Conservation (phyloP, 2,888 invertebrate species). For the Parnassius mnemosyne region DNA sequence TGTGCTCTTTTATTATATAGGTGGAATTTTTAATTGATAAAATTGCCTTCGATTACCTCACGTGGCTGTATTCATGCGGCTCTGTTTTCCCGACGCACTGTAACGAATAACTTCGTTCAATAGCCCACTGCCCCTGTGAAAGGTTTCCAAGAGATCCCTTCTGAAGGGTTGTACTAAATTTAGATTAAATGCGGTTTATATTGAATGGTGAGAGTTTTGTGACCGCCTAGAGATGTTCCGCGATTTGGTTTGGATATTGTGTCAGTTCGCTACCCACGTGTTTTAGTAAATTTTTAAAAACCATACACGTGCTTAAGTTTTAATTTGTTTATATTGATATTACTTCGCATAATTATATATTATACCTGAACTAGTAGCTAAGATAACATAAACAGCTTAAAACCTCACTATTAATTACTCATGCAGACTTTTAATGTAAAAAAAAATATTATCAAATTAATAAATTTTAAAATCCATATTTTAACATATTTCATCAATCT, state of each 20-base stretch:
- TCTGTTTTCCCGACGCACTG: constrained; percentile 57
- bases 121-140: constrained; percentile 80
- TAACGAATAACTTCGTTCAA: constrained; percentile 76
- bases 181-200: constrained; percentile 29
- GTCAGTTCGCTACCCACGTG: constrained; percentile 17
- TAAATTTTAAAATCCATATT: too few relatives aligned
- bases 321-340: background rate
- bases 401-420: too few relatives aligned
- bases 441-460: too few relatives aligned
- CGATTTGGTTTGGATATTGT: constrained; percentile 19
- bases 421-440: too few relatives aligned
- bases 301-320: constrained; percentile 9
- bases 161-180: constrained; percentile 69
- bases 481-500: too few relatives aligned
- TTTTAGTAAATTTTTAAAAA: constrained; percentile 6
- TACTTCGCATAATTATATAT: too few relatives aligned
- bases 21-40: constrained; percentile 45
- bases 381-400: too few relatives aligned
- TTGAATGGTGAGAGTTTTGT: constrained; percentile 14
- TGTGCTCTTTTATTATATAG: constrained; percentile 6
- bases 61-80: constrained; percentile 63
- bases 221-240: constrained; percentile 17
- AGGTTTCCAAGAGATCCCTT: constrained; percentile 58
- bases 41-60: constrained; percentile 49
- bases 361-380: too few relatives aligned